Conservation (phyloP, 2,888 invertebrate species). For the Oeneis ivallda region DNA sequence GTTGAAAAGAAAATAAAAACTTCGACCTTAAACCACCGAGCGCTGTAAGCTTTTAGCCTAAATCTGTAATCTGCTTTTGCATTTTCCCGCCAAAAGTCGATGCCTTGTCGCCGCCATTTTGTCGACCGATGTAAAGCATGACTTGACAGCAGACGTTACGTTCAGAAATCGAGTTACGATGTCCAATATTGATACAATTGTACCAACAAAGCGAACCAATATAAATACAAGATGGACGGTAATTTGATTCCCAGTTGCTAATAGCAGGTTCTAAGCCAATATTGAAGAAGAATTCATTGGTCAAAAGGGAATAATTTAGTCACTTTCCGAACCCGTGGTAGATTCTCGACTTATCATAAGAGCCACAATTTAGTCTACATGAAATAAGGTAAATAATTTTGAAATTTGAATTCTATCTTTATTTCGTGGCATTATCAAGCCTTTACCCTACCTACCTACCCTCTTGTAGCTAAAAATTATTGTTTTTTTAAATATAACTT, state of each 20-base stretch:
- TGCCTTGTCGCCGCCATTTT: constrained; percentile 47
- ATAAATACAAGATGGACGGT: constrained; percentile 51
- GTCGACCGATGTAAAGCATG: constrained; percentile 48
- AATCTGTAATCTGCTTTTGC: constrained; percentile 16
- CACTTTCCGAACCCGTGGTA: constrained; percentile 37
- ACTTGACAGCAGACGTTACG: constrained; percentile 57
- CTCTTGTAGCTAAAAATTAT: no score
- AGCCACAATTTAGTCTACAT: no score
- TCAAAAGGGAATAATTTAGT: constrained; percentile 24
- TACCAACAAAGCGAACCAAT: constrained; percentile 66
- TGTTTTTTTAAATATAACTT: no score
- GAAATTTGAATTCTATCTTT: no score
- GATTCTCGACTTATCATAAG: no score
- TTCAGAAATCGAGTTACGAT: constrained; percentile 69
- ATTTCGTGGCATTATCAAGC: no score
- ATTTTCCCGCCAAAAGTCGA: constrained; percentile 34
- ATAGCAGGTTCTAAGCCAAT: constrained; percentile 45
- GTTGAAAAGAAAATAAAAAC: constrained; percentile 5
- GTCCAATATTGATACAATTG: constrained; percentile 76
- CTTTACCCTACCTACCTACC: no score
- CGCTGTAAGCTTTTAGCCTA: neutral
- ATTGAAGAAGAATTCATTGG: constrained; percentile 46
- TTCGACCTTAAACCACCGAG: neutral
- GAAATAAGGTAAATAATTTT: no score
- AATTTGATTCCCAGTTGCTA: constrained; percentile 61